phyloP scores from a whole-genome alignment of 2,888 invertebrate species.

The Dasypogon diadema region DNA sequence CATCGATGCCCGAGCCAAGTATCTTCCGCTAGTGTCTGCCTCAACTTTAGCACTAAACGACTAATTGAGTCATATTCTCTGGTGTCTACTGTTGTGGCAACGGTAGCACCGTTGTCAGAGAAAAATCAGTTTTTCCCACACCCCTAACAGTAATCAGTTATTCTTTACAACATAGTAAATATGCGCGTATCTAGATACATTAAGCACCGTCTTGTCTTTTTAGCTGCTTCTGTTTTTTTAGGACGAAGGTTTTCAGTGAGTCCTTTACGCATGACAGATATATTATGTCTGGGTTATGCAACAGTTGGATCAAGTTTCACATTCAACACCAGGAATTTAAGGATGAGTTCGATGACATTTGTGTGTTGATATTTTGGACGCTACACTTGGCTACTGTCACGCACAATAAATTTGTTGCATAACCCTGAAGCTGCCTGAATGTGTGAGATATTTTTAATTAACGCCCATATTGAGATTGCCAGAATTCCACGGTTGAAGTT shows the following conservation, averaged over 20 bases:
- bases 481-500: too few relatives aligned
- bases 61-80: conserved; percentile 3
- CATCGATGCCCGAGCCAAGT: background rate
- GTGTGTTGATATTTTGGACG: conserved; percentile 28
- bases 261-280: conserved; percentile 48
- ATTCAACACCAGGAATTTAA: conserved; percentile 27
- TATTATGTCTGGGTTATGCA: conserved; percentile 47
- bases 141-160: conserved; percentile 31
- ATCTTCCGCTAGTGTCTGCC: background rate
- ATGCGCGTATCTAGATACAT: conserved; percentile 30
- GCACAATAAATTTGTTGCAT: conserved; percentile 36
- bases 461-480: too few relatives aligned
- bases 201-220: conserved; percentile 31
- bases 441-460: background rate
- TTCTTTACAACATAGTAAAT: background rate
- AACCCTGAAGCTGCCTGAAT: background rate
- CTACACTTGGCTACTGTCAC: conserved; percentile 13
- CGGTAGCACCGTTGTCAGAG: conserved; percentile 13
- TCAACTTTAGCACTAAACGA: background rate
- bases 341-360: conserved; percentile 47
- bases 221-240: conserved; percentile 44
- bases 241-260: conserved; percentile 7
- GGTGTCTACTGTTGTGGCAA: background rate
- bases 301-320: conserved; percentile 44
- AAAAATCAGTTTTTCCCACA: conserved; percentile 42